Evolutionary conservation across 2,797 vertebrate genomes (phyloP), one percentile per base, ranked within the genome.

Genomic region (Galaxias olidus): DNA sequence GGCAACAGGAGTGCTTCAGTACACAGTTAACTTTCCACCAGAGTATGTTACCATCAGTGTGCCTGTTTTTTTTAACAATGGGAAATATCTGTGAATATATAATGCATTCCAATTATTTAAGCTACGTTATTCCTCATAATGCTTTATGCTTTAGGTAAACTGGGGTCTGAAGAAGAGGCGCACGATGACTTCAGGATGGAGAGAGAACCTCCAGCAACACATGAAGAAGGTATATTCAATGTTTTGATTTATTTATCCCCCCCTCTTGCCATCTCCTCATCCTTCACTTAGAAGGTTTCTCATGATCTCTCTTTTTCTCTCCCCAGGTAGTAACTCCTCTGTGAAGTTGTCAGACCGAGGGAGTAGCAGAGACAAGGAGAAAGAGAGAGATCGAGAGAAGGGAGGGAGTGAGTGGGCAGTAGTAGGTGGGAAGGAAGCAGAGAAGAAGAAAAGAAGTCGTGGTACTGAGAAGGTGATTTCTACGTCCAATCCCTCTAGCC

Each of bases 121-220:
- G 20, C 4, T 7, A 30, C 2, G 30, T n/a, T n/a, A 30, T 30
- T 2, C 30, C 30, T 6, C 30, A 30, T 30, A 30, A 30, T 17
- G 20, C 12, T 30, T 40, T 54, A 52, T n/a, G 66, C 42, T 66
- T 20, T 65, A 98, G 96, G 96, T 70, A 98, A 98, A 90, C 90
- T 95, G 66, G 87, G 87, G 73, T 91, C 92, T 0, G 96, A 97
- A 79, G 96, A 98, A 63, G 96, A 98, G 19, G 72, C 85, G 61
- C 97, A 95, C 72, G 96, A 97, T 48, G 96, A 98, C 75, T 88
- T 95, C 81, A 95, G 94, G 87, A 94, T 97, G 84, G 97, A 98
- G 63, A 73, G 94, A 84, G 96, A 96, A 79, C 90, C 93, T 7
- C 95, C 95, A 53, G 82, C 83, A 0, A 93, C 92, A 57, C 89